Evolutionary conservation across 2,888 invertebrate species (phyloP).

Genomic region (Anthrax anthrax): DNA sequence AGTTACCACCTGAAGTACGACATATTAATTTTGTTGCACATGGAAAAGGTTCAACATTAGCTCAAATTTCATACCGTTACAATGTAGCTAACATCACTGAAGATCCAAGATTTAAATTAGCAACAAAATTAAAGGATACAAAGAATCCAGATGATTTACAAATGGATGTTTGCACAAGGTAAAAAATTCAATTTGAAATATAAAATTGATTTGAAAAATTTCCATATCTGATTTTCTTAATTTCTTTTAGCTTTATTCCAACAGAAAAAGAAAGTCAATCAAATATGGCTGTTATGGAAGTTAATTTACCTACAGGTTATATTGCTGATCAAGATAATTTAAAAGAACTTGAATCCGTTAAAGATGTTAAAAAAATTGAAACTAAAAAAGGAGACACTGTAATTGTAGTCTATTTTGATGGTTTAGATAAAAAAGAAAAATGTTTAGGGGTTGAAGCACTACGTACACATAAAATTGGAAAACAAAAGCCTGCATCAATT

Average conservation of each 20-base stretch:
- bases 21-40: slow-evolving; percentile 58
- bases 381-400: slow-evolving; percentile 47
- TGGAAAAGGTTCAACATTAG: slow-evolving; percentile 65
- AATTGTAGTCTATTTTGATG: slow-evolving; percentile 59
- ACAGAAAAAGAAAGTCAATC: slow-evolving; percentile 44
- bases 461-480: slow-evolving; percentile 68
- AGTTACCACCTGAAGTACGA: slow-evolving; percentile 35
- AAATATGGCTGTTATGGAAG: slow-evolving; percentile 84
- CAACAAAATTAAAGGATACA: slow-evolving; percentile 71
- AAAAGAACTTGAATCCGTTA: slow-evolving; percentile 36
- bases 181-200: no score
- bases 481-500: slow-evolving; percentile 74
- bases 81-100: slow-evolving; percentile 76
- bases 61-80: slow-evolving; percentile 66
- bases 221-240: no score
- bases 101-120: slow-evolving; percentile 73
- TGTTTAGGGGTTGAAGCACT: slow-evolving; percentile 77
- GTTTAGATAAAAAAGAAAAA: slow-evolving; percentile 45
- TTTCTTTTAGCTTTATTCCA: slow-evolving; percentile 40
- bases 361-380: slow-evolving; percentile 41
- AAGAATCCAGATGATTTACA: slow-evolving; percentile 44
- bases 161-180: slow-evolving; percentile 62
- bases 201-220: no score
- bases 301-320: slow-evolving; percentile 82
- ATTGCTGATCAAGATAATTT: slow-evolving; percentile 63